A percentile compares a stretch with the other conserved stretches of the same genome.
These are phyloP conservation scores for Zingel zingel DNA, from an alignment of 2,113 vertebrate genomes.

Conservation along the genomic window DNA sequence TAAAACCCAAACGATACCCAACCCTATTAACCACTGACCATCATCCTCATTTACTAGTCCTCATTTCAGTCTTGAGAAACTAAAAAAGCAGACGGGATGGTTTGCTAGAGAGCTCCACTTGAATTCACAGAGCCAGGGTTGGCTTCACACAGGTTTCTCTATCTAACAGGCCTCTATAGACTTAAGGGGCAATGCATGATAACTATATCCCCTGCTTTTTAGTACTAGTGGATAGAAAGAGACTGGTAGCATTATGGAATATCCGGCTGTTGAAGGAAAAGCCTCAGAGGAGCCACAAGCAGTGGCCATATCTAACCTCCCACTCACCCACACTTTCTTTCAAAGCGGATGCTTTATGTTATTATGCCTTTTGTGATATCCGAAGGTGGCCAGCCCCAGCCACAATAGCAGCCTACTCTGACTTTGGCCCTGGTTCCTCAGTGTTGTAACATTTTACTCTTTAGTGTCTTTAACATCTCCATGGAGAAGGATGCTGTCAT, in stretches of 20 bases:
- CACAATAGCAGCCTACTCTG: neutral
- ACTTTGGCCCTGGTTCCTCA: neutral
- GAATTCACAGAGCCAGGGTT: neutral
- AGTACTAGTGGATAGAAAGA: neutral
- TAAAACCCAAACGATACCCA: no score
- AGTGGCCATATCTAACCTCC: constrained; percentile 21
- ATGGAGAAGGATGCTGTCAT: constrained; percentile 7
- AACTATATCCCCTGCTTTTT: neutral
- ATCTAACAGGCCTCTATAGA: neutral
- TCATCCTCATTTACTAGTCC: neutral
- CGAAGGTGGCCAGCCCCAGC: constrained; percentile 12
- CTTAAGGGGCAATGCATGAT: neutral
- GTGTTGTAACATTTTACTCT: neutral
- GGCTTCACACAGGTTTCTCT: neutral
- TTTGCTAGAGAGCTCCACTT: neutral
- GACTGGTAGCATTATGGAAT: neutral
- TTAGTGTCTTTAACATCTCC: neutral
- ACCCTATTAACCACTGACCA: neutral
- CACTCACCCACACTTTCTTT: constrained; percentile 30
- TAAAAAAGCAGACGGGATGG: neutral
- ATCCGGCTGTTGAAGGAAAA: constrained; percentile 23
- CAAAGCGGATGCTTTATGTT: constrained; percentile 13
- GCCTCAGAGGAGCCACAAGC: constrained; percentile 18
- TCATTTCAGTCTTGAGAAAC: neutral
- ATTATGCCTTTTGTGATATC: constrained; percentile 14